phyloP scores from a whole-genome alignment of 2,113 vertebrate genomes.

The Pantherophis guttatus region DNA sequence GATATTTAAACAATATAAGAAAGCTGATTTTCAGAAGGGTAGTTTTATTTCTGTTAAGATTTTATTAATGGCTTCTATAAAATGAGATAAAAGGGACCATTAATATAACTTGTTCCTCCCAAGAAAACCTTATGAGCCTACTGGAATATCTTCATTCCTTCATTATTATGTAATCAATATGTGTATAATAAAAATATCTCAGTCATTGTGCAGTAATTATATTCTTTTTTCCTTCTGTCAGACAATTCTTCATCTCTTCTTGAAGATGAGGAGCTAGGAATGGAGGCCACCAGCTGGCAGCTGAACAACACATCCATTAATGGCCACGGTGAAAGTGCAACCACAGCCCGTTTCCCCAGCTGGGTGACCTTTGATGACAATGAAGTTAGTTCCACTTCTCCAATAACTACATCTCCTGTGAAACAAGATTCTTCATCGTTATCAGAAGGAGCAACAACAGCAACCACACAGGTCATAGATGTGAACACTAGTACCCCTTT shows the following conservation, averaged over 20 bases:
- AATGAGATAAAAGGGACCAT: neutral
- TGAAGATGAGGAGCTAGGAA: slow-evolving; percentile 84
- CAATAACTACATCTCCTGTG: slow-evolving; percentile 59
- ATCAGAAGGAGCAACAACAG: neutral
- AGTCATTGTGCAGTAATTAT: neutral
- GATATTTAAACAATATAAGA: neutral
- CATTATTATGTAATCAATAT: neutral
- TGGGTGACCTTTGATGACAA: slow-evolving; percentile 92
- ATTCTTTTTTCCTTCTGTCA: slow-evolving; percentile 60
- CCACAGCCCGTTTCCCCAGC: slow-evolving; percentile 75
- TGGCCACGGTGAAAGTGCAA: slow-evolving; percentile 65
- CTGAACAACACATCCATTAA: slow-evolving; percentile 67
- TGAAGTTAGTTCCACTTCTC: slow-evolving; percentile 59
- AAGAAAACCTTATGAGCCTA: neutral
- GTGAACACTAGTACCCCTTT: slow-evolving; percentile 55
- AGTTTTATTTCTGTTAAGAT: neutral
- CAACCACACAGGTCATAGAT: slow-evolving; percentile 57
- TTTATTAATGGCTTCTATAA: neutral
- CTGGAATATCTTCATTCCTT: neutral
- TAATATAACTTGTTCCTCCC: neutral
- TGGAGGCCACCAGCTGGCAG: slow-evolving; percentile 78
- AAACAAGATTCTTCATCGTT: slow-evolving; percentile 43
- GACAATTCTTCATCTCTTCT: slow-evolving; percentile 77
- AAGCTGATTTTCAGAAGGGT: neutral
- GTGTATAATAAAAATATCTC: neutral